These are phyloP conservation scores for Brenthis ino DNA, from an alignment of 2,888 invertebrate genomes.

Conservation along the genomic window DNA sequence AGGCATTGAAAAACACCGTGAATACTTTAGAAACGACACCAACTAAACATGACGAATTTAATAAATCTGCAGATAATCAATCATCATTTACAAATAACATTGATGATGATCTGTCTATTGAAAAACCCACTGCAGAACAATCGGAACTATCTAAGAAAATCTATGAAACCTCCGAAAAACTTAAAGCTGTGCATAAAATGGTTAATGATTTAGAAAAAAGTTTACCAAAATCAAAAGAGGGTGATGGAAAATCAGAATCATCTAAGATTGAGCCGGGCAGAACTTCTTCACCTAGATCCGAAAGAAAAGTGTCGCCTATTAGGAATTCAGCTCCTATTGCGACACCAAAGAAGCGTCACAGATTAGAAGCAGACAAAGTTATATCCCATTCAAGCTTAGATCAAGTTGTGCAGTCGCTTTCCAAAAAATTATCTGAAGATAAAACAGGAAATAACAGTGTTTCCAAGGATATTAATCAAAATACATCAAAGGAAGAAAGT, in stretches of 20 bases:
- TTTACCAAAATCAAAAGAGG: slow-evolving; percentile 69
- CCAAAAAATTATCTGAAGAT: slow-evolving; percentile 75
- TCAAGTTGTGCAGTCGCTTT: slow-evolving; percentile 75
- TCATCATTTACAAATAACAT: slow-evolving; percentile 48
- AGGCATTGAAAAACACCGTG: slow-evolving; percentile 48
- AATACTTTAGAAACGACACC: slow-evolving; percentile 49
- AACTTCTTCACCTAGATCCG: slow-evolving; percentile 66
- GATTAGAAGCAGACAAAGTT: slow-evolving; percentile 83
- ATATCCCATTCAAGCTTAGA: slow-evolving; percentile 68
- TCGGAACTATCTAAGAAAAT: slow-evolving; percentile 78
- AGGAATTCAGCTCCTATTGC: slow-evolving; percentile 78
- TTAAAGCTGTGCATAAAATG: slow-evolving; percentile 77
- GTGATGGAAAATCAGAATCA: slow-evolving; percentile 58
- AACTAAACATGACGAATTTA: slow-evolving; percentile 51
- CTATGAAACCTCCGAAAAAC: slow-evolving; percentile 77
- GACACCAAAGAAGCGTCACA: slow-evolving; percentile 88
- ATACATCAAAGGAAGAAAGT: slow-evolving; percentile 57
- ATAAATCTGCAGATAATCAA: slow-evolving; percentile 46
- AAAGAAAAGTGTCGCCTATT: slow-evolving; percentile 63
- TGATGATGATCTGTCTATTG: slow-evolving; percentile 65
- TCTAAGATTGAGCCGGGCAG: slow-evolving; percentile 60
- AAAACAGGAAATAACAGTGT: slow-evolving; percentile 50
- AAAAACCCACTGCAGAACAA: slow-evolving; percentile 69
- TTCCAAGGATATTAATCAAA: slow-evolving; percentile 61
- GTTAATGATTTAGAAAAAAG: slow-evolving; percentile 74